phyloP scores from a whole-genome alignment of 1,140 invertebrate genomes.

The Tachypleus tridentatus region DNA sequence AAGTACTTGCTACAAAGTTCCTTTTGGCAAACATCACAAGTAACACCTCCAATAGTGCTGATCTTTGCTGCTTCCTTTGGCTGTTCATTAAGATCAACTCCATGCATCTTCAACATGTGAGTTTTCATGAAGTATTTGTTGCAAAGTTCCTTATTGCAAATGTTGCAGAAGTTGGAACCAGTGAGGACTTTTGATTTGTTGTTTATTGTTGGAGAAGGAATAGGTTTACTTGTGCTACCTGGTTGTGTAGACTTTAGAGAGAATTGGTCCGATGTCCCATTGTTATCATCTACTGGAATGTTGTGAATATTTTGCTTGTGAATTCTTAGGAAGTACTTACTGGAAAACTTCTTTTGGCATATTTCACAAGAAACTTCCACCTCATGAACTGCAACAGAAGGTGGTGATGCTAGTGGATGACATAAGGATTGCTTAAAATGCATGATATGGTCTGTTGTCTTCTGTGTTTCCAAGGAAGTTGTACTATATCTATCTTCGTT shows the following conservation, averaged over 20 bases:
- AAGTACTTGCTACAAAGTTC: conserved; percentile 97
- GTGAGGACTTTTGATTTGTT: conserved; percentile 25
- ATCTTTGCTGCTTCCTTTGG: conserved; percentile 51
- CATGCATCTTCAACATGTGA: conserved; percentile 99
- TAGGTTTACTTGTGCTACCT: neutral
- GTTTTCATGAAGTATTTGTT: conserved; percentile 99
- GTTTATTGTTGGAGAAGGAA: too few species aligned
- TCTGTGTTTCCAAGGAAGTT: too few species aligned
- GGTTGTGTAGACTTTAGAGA: too few species aligned
- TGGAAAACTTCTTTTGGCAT: conserved; percentile 49
- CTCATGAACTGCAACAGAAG: conserved; percentile 17
- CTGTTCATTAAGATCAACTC: conserved; percentile 64
- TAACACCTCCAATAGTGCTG: conserved; percentile 77
- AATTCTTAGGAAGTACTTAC: conserved; percentile 44
- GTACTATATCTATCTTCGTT: conserved; percentile 29
- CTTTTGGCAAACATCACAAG: conserved; percentile 94
- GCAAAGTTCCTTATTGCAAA: conserved; percentile 98
- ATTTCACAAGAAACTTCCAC: conserved; percentile 40
- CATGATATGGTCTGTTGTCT: too few species aligned
- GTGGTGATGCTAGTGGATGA: too few species aligned
- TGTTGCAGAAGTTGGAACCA: conserved; percentile 81
- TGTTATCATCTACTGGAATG: conserved; percentile 12
- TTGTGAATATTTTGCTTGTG: conserved; percentile 46
- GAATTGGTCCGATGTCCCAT: too few species aligned
- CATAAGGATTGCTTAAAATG: too few species aligned